phyloP scores from a whole-genome alignment of 2,888 invertebrate genomes.

The Noctua janthe region DNA sequence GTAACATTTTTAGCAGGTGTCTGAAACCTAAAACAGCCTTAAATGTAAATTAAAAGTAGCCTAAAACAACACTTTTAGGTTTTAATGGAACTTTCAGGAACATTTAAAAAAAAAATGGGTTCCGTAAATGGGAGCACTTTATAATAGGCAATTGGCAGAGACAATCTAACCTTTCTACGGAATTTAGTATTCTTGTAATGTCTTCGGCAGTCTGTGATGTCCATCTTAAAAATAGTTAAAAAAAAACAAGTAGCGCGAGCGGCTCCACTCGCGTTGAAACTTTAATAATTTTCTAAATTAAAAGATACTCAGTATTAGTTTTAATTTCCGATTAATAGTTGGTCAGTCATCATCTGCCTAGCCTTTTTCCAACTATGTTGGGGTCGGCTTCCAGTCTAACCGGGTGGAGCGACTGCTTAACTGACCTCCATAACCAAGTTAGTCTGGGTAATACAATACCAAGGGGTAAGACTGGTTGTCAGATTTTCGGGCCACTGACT shows the following conservation, averaged over 20 bases:
- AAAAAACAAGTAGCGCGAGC: not conserved
- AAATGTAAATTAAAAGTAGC: constrained; percentile 26
- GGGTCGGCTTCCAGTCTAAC: too few relatives aligned
- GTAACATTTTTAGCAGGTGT: constrained; percentile 41
- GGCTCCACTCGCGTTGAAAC: not conserved
- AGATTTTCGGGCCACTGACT: too few relatives aligned
- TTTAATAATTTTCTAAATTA: not conserved
- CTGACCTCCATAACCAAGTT: too few relatives aligned
- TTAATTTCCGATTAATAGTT: not conserved
- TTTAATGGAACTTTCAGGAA: constrained; percentile 9
- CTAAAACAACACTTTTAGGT: constrained; percentile 33
- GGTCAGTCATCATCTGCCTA: too few relatives aligned
- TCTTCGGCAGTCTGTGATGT: not conserved
- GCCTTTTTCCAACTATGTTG: too few relatives aligned
- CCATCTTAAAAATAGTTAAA: not conserved
- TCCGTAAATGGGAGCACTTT: not conserved
- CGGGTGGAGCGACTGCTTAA: too few relatives aligned
- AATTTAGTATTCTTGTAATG: constrained; percentile 23
- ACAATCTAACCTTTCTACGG: constrained; percentile 11
- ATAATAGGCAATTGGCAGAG: not conserved
- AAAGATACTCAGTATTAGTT: not conserved
- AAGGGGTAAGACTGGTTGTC: too few relatives aligned
- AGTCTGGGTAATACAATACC: too few relatives aligned
- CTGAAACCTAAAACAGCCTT: constrained; percentile 14
- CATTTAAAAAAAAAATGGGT: not conserved